phyloP scores from a whole-genome alignment of 2,888 invertebrate species.

The Aphodius granarius region DNA sequence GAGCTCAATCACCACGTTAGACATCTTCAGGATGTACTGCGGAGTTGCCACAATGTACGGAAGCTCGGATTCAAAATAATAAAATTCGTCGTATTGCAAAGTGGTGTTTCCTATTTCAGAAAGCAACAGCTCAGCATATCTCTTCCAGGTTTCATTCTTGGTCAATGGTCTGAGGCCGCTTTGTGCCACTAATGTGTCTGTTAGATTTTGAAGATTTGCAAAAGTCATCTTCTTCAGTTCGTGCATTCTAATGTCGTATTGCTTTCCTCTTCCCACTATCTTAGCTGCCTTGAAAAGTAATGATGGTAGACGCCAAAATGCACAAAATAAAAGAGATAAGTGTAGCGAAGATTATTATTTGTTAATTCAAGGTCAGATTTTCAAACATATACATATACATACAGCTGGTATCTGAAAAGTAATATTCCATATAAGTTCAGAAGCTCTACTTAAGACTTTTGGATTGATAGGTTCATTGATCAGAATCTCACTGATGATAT shows the following conservation, averaged over 20 bases:
- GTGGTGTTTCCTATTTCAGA: slow-evolving; percentile 56
- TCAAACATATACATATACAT: too few relatives aligned
- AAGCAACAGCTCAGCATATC: slow-evolving; percentile 67
- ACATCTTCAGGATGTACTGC: slow-evolving; percentile 58
- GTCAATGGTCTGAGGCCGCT: slow-evolving; percentile 52
- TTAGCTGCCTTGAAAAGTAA: not conserved
- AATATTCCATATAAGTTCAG: not conserved
- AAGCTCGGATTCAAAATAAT: slow-evolving; percentile 61
- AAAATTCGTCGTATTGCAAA: slow-evolving; percentile 52
- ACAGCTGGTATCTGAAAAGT: not conserved
- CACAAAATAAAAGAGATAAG: too few relatives aligned
- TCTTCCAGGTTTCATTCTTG: slow-evolving; percentile 63
- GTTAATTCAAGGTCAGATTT: too few relatives aligned
- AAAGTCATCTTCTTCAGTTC: slow-evolving; percentile 57
- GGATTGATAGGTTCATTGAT: not conserved
- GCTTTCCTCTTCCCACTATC: not conserved
- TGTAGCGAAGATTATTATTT: not conserved
- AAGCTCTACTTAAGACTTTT: not conserved
- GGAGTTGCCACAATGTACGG: slow-evolving; percentile 66
- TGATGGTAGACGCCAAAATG: not conserved
- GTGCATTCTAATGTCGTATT: slow-evolving; percentile 36
- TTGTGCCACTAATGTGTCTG: slow-evolving; percentile 59
- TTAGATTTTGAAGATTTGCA: slow-evolving; percentile 64
- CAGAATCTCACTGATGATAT: not conserved
- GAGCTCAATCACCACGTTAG: slow-evolving; percentile 61